Evolutionary conservation across 2,888 invertebrate species (phyloP).

Genomic region (Parascotia fuliginaria): DNA sequence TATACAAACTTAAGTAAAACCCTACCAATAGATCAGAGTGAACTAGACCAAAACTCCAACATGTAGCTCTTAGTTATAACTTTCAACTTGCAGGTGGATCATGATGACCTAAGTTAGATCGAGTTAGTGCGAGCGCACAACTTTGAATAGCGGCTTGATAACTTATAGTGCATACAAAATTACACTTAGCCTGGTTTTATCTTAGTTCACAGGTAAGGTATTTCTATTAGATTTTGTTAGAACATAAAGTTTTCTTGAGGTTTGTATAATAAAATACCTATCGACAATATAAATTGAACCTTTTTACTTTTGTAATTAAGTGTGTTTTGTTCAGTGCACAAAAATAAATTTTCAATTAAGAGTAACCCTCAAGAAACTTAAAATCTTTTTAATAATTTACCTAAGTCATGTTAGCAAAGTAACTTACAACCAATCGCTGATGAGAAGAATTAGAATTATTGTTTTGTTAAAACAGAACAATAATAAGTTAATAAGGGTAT

Average conservation of each 20-base stretch:
- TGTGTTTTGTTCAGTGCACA: no score
- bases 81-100: slow-evolving; percentile 37
- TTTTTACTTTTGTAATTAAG: no score
- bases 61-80: slow-evolving; percentile 22
- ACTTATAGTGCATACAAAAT: slow-evolving; percentile 34
- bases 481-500: no score
- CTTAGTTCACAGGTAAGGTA: background rate
- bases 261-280: no score
- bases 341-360: no score
- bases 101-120: slow-evolving; percentile 49
- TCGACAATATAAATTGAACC: no score
- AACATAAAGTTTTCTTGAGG: background rate
- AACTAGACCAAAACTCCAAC: background rate
- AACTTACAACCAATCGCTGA: no score
- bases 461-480: no score
- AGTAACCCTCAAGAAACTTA: no score
- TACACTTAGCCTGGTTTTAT: slow-evolving; percentile 6
- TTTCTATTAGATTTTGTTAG: background rate
- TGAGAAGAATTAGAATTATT: no score
- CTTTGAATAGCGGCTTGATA: slow-evolving; percentile 31
- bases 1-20: background rate
- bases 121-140: slow-evolving; percentile 39
- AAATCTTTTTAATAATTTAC: no score
- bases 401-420: no score
- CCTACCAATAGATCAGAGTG: background rate